Evolutionary conservation across 2,797 vertebrate genomes (phyloP), one percentile per base, ranked within the genome.

Genomic region (Limosa lapponica): DNA sequence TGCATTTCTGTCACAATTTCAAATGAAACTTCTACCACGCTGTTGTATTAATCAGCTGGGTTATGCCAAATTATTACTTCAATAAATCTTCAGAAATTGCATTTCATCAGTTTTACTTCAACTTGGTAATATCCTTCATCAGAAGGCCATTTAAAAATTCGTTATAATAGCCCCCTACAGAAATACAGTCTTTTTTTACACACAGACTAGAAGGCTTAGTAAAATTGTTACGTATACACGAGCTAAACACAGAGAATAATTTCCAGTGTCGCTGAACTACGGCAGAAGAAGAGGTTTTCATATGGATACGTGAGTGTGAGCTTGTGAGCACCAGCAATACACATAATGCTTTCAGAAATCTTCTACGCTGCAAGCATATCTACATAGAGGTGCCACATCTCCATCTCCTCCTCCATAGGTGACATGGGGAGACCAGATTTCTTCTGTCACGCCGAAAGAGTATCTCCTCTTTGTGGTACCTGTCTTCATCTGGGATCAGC

Each of bases 161-260:
- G 58, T 91, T 96, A 51, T 25, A 88, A 90, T 51, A 91, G 58
- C 44, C 95, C 95, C 89, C 75, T 75, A 87, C 61, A 83, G 94
- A 95, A 97, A 97, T 55, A 74, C n/a, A 82, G 37, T 32, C 39
- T 59, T 94, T 96, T 93, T 92, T 95, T 96, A 96, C 52, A 95
- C 55, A 30, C 86, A 87, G 73, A 91, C 57, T 91, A 92, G 94
- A 92, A 85, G 83, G 79, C 82, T 92, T 73, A 57, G 89, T 61
- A 95, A 78, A 87, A 96, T 77, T 83, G 23, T 85, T 71, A 88
- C 5, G 4, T 74, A 95, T 27, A 82, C 80, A 82, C 70, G 70
- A 89, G 16, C 14, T 90, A 37, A 95, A 81, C 82, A 96, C 5
- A 77, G 64, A 69, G 79, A 84, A 94, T 28, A 91, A 36, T 93